A percentile compares a stretch with the other conserved stretches of the same genome.
These are phyloP conservation scores for Cetonia aurata DNA, from an alignment of 2,888 invertebrate genomes.

Conservation along the genomic window DNA sequence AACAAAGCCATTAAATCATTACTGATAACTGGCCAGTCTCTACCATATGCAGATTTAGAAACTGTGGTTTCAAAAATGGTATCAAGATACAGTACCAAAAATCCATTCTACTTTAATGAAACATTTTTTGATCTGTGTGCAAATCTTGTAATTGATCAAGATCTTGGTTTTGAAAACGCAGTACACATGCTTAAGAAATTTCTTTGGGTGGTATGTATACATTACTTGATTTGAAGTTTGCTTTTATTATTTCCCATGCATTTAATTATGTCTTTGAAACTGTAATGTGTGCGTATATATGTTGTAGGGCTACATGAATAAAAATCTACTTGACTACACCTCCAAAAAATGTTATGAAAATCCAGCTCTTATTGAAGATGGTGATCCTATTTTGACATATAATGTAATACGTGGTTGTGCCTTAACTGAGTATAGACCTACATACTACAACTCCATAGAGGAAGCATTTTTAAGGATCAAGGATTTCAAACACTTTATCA, in stretches of 20 bases:
- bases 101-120: constrained; percentile 73
- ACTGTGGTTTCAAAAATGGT: constrained; percentile 68
- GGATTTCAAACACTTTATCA: constrained; percentile 53
- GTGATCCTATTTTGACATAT: constrained; percentile 66
- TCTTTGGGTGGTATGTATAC: constrained; percentile 70
- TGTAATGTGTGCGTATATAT: neutral
- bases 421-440: constrained; percentile 71
- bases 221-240: too few relatives aligned
- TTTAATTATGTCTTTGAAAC: too few relatives aligned
- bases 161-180: constrained; percentile 68
- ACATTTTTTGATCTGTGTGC: constrained; percentile 71
- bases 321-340: constrained; percentile 72
- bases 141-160: constrained; percentile 68
- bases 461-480: constrained; percentile 51
- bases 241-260: neutral
- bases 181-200: constrained; percentile 69
- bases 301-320: constrained; percentile 71
- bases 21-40: constrained; percentile 65
- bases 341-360: constrained; percentile 67
- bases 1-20: constrained; percentile 69
- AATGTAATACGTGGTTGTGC: constrained; percentile 71
- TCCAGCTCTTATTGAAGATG: constrained; percentile 64
- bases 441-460: constrained; percentile 69
- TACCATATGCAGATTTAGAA: constrained; percentile 69
- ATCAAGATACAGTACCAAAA: constrained; percentile 66